phyloP scores from a whole-genome alignment of 2,888 invertebrate species.

The Coecobrya sp. region DNA sequence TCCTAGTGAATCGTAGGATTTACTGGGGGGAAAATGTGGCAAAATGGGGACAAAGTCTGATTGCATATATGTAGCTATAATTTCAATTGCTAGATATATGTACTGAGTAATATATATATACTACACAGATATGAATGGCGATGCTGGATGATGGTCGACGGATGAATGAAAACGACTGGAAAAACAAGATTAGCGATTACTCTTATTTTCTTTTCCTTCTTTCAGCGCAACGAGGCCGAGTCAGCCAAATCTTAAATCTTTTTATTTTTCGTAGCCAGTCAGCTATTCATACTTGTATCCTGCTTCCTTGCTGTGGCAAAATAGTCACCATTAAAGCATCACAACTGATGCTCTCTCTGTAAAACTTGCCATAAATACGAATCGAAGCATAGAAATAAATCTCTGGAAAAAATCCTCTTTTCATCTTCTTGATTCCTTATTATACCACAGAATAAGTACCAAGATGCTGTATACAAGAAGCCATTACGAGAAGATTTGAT shows the following conservation, averaged over 20 bases:
- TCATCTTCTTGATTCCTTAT: conserved; percentile 1
- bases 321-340: neutral
- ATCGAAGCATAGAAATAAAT: neutral
- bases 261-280: neutral
- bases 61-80: neutral
- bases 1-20: neutral
- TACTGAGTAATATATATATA: neutral
- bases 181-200: conserved; percentile 49
- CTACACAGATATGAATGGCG: neutral
- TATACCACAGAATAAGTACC: neutral
- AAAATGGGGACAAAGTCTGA: neutral
- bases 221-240: neutral
- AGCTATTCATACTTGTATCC: neutral
- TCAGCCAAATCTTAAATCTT: neutral
- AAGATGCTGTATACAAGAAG: neutral
- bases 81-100: neutral
- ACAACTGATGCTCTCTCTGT: neutral
- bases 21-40: neutral
- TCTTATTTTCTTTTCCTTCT: neutral
- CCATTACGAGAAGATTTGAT: neutral
- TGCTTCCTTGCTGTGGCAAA: no score
- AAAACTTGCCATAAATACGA: neutral
- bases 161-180: conserved; percentile 52
- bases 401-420: neutral
- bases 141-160: neutral